Evolutionary conservation across 2,113 vertebrate genomes (phyloP).

Genomic region (Nymphicus hollandicus): DNA sequence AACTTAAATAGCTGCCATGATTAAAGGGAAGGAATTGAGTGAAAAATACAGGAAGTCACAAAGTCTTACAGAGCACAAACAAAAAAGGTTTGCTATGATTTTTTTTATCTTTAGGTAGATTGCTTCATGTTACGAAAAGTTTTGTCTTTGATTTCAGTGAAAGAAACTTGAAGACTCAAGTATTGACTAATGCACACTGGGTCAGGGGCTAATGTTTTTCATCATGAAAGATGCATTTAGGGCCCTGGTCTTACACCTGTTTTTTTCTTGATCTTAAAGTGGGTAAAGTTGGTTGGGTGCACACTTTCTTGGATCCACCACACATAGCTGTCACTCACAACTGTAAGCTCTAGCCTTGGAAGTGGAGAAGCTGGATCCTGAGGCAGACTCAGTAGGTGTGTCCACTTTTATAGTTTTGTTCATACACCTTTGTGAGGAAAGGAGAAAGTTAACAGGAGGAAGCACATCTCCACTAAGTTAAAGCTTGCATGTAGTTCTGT

Average conservation of each 20-base stretch:
- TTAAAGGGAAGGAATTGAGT: neutral
- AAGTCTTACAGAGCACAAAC: neutral
- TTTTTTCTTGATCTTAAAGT: neutral
- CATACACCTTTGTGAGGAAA: neutral
- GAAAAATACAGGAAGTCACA: neutral
- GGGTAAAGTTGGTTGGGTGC: neutral
- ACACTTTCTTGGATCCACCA: neutral
- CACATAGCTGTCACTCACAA: neutral
- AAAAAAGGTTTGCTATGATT: neutral
- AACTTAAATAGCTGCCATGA: neutral
- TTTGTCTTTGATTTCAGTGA: neutral
- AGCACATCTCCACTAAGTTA: neutral
- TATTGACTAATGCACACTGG: fast-evolving
- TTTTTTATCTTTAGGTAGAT: neutral
- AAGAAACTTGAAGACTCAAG: neutral
- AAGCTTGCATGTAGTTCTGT: neutral
- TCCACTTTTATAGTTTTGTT: neutral
- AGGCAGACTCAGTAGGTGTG: neutral
- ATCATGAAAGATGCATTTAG: neutral
- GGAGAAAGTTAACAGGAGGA: neutral
- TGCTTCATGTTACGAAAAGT: neutral
- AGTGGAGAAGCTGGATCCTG: neutral
- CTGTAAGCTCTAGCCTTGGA: neutral
- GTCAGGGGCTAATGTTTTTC: neutral
- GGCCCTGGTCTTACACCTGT: neutral